Conservation (phyloP, 2,113 vertebrate species). For the Ochotona curzoniae region DNA sequence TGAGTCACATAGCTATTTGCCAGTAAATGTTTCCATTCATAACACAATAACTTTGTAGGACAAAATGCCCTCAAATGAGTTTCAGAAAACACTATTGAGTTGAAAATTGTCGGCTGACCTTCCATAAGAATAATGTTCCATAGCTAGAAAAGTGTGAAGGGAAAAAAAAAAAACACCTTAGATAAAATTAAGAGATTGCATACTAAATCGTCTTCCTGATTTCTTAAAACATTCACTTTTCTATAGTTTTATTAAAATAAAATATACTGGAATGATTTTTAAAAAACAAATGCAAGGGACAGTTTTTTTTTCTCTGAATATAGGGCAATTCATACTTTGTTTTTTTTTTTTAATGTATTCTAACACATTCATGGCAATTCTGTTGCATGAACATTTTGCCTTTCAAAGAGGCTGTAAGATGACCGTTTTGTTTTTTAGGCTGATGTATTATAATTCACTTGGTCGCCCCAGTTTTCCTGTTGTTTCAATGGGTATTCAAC, state of each 20-base stretch:
- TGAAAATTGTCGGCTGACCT: conserved; percentile 50
- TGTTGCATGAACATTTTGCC: neutral
- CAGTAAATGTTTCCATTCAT: conserved; percentile 25
- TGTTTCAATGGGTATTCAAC: neutral
- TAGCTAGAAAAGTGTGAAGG: neutral
- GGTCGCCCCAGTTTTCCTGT: neutral
- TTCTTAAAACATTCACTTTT: neutral
- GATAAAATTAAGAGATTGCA: conserved; percentile 7
- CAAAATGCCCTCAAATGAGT: neutral
- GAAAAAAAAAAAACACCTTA: neutral
- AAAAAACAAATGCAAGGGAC: no score
- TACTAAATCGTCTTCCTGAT: neutral
- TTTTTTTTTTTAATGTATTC: conserved; percentile 20
- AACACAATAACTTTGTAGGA: conserved; percentile 23
- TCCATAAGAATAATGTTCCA: conserved; percentile 31
- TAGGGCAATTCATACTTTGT: neutral
- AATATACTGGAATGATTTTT: neutral
- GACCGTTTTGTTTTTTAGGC: neutral
- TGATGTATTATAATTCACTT: neutral
- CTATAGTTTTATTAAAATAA: neutral
- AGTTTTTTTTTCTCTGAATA: neutral
- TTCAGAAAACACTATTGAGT: conserved; percentile 21
- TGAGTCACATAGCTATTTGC: neutral
- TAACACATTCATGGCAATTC: neutral
- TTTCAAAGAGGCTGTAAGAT: neutral